These are phyloP conservation scores for Ephestia elutella DNA, from an alignment of 1,140 invertebrate genomes.

Conservation along the genomic window DNA sequence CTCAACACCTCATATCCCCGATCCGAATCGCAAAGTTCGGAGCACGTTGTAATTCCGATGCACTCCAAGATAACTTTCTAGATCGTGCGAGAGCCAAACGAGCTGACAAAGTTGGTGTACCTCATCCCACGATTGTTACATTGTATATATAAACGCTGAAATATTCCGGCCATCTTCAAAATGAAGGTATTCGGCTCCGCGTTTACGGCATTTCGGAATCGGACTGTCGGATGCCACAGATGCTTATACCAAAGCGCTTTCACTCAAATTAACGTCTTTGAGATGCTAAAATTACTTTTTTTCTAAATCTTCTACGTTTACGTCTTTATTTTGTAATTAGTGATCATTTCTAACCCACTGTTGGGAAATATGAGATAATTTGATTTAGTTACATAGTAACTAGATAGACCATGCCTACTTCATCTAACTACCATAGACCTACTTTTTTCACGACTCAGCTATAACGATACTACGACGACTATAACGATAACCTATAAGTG, in stretches of 20 bases:
- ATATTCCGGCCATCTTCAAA: conserved; percentile 25
- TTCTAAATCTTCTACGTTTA: conserved; percentile 5
- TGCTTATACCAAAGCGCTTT: conserved; percentile 15
- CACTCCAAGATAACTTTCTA: conserved; percentile 54
- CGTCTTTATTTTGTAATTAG: background rate
- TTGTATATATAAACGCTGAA: conserved; percentile 39
- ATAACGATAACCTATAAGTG: too few species aligned
- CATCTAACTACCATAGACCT: too few species aligned
- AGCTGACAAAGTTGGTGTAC: conserved; percentile 58
- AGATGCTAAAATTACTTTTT: conserved; percentile 11
- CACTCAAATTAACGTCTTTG: conserved; percentile 19
- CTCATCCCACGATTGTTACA: conserved; percentile 43
- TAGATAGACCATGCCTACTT: too few species aligned
- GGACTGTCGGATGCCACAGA: conserved; percentile 20
- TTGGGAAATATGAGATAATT: too few species aligned
- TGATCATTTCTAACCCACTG: too few species aligned
- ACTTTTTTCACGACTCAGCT: too few species aligned
- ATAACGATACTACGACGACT: too few species aligned
- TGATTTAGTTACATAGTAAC: too few species aligned
- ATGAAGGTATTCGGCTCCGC: conserved; percentile 21
- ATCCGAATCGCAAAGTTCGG: conserved; percentile 51
- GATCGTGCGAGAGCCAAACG: conserved; percentile 52
- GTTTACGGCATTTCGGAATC: conserved; percentile 19
- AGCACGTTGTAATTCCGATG: conserved; percentile 60
- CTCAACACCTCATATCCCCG: conserved; percentile 28